Conservation (phyloP, 64 coral and sea anemone genomes). For the Porites lutea region DNA sequence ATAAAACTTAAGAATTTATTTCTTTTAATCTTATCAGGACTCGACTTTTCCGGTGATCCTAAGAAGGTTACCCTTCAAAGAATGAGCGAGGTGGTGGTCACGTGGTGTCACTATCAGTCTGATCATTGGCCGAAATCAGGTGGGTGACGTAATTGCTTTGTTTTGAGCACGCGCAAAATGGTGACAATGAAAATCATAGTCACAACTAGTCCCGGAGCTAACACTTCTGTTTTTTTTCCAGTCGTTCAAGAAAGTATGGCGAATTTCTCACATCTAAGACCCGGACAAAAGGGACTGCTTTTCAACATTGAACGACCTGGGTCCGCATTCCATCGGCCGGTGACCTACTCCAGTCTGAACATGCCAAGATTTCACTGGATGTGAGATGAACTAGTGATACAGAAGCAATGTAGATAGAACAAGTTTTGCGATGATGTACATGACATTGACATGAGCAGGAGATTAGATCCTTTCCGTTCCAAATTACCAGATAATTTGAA, state of each 20-base stretch:
- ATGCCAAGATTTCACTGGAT: constrained; percentile 78
- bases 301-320: constrained; percentile 48
- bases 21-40: constrained; percentile 32
- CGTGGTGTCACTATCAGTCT: constrained; percentile 86
- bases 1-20: not conserved
- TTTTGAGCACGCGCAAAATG: not conserved
- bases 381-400: not conserved
- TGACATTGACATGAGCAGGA: not conserved
- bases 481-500: no score
- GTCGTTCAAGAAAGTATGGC: constrained; percentile 67
- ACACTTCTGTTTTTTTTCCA: not conserved
- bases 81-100: constrained; percentile 77
- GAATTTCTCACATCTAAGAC: constrained; percentile 39
- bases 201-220: not conserved
- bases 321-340: constrained; percentile 68
- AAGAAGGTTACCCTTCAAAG: constrained; percentile 67
- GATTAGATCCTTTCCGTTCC: not conserved
- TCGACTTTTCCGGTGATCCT: constrained; percentile 57
- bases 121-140: constrained; percentile 74
- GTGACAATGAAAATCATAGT: not conserved
- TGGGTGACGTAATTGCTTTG: constrained; percentile 1
- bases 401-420: not conserved
- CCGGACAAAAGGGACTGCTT: constrained; percentile 28
- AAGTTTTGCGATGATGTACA: not conserved
- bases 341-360: constrained; percentile 26